Evolutionary conservation across 2,797 vertebrate species (phyloP).

Genomic region (Melanotaenia trifasciata): DNA sequence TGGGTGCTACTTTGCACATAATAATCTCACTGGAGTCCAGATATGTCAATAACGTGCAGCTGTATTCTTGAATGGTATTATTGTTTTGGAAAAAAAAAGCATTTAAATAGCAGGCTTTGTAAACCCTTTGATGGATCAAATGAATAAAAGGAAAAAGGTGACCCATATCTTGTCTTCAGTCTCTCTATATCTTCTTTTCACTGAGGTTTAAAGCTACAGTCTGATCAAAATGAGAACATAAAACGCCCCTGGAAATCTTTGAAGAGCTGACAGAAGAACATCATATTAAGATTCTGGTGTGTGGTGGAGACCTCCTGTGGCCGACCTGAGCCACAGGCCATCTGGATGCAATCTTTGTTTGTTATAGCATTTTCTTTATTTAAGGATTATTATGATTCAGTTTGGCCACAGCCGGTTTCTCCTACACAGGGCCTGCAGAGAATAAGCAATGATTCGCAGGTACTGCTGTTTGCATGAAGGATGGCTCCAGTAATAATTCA

Average conservation of each 20-base stretch:
- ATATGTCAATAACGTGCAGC: slow-evolving; percentile 75
- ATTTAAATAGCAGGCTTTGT: slow-evolving; percentile 84
- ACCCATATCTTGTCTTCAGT: slow-evolving; percentile 62
- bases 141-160: slow-evolving; percentile 79
- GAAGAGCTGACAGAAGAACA: slow-evolving; percentile 35
- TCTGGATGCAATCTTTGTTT: slow-evolving; percentile 49
- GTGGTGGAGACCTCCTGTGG: slow-evolving; percentile 74
- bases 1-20: slow-evolving; percentile 79
- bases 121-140: slow-evolving; percentile 77
- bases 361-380: background rate
- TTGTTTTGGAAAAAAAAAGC: slow-evolving; percentile 59
- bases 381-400: slow-evolving; percentile 12
- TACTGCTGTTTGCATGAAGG: slow-evolving; percentile 26
- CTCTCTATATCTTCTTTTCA: slow-evolving; percentile 32
- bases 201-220: slow-evolving; percentile 20
- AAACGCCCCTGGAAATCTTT: slow-evolving; percentile 13
- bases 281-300: slow-evolving; percentile 34
- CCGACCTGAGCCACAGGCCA: slow-evolving; percentile 59
- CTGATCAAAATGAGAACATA: slow-evolving; percentile 25
- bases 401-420: slow-evolving; percentile 25
- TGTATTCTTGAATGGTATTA: slow-evolving; percentile 79
- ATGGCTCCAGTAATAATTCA: slow-evolving; percentile 21
- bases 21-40: slow-evolving; percentile 66
- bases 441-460: background rate
- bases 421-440: slow-evolving; percentile 5